Conservation (phyloP, 1,140 invertebrate species). For the Ctenoplectra terminalis region DNA sequence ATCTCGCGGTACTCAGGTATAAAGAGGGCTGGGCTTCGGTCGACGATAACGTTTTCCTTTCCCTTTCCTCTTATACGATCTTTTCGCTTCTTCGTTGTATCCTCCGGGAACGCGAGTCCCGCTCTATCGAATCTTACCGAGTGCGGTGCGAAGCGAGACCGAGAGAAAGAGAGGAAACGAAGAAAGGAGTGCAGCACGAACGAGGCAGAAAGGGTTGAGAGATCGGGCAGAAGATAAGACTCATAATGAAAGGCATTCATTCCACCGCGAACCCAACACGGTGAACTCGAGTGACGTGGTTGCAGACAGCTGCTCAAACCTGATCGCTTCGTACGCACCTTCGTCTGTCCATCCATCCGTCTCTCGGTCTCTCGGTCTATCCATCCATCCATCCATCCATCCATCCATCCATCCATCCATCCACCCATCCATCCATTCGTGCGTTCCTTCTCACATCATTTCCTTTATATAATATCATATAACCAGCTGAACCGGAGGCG, state of each 20-base stretch:
- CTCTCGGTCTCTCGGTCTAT: conserved; percentile 56
- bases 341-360: conserved; percentile 68
- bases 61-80: neutral
- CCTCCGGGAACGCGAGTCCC: conserved; percentile 38
- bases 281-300: conserved; percentile 82
- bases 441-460: conserved; percentile 75
- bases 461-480: conserved; percentile 80
- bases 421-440: conserved; percentile 50
- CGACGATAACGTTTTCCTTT: conserved; percentile 60
- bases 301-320: conserved; percentile 83
- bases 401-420: conserved; percentile 69
- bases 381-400: conserved; percentile 53
- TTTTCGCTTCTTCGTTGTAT: conserved; percentile 28
- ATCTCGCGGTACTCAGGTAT: conserved; percentile 65
- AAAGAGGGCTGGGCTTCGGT: conserved; percentile 50
- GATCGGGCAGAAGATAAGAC: conserved; percentile 78
- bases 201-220: conserved; percentile 71
- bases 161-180: conserved; percentile 47
- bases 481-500: conserved; percentile 76
- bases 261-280: conserved; percentile 76
- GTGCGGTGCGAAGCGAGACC: conserved; percentile 7
- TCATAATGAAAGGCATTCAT: conserved; percentile 82
- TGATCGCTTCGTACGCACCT: conserved; percentile 75
- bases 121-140: conserved; percentile 32
- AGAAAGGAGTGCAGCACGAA: conserved; percentile 62